Evolutionary conservation across 1,140 invertebrate genomes (phyloP).

Genomic region (Trichogramma pretiosum): DNA sequence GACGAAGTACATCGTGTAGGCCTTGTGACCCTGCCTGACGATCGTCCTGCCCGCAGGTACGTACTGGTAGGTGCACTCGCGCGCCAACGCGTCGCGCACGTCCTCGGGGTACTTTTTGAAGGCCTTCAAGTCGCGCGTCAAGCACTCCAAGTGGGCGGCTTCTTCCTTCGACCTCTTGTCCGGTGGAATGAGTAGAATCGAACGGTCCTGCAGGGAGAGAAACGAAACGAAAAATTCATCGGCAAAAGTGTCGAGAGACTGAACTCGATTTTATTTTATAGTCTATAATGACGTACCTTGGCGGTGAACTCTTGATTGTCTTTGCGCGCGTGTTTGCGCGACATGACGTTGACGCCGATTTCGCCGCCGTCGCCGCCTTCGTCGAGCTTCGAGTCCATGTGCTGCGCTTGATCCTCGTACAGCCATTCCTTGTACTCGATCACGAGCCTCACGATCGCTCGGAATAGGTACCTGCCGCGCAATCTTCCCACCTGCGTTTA

Average conservation of each 20-base stretch:
- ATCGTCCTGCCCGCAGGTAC: slow-evolving; percentile 46
- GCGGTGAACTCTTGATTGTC: neutral
- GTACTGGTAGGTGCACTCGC: slow-evolving; percentile 49
- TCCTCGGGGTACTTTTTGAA: slow-evolving; percentile 37
- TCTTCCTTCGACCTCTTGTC: slow-evolving; percentile 19
- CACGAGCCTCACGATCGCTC: slow-evolving; percentile 46
- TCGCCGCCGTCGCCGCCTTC: slow-evolving; percentile 39
- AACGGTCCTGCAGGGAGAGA: slow-evolving; percentile 35
- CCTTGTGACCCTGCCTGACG: slow-evolving; percentile 49
- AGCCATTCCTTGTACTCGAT: slow-evolving; percentile 31
- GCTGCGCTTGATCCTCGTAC: slow-evolving; percentile 31
- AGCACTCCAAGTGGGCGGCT: slow-evolving; percentile 18
- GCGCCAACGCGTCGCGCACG: slow-evolving; percentile 46
- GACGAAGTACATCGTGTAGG: slow-evolving; percentile 51
- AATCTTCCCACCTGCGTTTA: slow-evolving; percentile 29
- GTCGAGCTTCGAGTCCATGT: slow-evolving; percentile 11
- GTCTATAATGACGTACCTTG: slow-evolving; percentile 13
- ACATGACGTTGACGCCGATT: slow-evolving; percentile 46
- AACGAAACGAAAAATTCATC: neutral
- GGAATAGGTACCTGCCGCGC: slow-evolving; percentile 47
- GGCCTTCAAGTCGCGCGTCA: slow-evolving; percentile 24
- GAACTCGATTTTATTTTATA: too few relatives aligned
- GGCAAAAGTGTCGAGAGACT: too few relatives aligned
- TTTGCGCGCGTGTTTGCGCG: slow-evolving; percentile 40
- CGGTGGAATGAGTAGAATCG: slow-evolving; percentile 22